phyloP scores from a whole-genome alignment of 1,140 invertebrate species.

The Drosophila biarmipes region DNA sequence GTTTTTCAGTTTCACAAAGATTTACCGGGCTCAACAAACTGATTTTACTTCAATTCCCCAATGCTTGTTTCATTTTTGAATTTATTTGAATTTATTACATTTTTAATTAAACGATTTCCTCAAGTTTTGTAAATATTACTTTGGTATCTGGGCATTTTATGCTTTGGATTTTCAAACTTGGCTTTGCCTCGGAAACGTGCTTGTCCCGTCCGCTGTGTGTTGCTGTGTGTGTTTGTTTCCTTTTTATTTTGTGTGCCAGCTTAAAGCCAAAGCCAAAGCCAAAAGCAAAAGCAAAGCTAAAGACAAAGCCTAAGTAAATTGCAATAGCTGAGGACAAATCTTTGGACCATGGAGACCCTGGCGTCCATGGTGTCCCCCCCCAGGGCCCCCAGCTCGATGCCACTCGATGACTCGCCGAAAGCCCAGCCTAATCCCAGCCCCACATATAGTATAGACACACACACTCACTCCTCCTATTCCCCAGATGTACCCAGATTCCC shows the following conservation, averaged over 20 bases:
- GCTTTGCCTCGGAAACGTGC: neutral
- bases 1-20: neutral
- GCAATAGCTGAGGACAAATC: slow-evolving; percentile 34
- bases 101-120: neutral
- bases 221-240: neutral
- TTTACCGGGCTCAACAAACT: neutral
- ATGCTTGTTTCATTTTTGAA: neutral
- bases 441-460: neutral
- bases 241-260: slow-evolving; percentile 32
- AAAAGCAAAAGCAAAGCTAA: slow-evolving; percentile 44
- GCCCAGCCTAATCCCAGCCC: slow-evolving; percentile 50
- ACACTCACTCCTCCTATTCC: neutral
- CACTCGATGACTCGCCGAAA: slow-evolving; percentile 60
- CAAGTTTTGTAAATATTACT: neutral
- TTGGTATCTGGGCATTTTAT: slow-evolving; percentile 15
- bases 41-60: no score
- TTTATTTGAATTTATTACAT: neutral
- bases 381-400: slow-evolving; percentile 15
- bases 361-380: slow-evolving; percentile 2
- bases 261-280: slow-evolving; percentile 42
- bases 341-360: neutral
- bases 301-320: slow-evolving; percentile 54
- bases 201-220: neutral
- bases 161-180: neutral
- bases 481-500: neutral